These are phyloP conservation scores for Protonemura montana DNA, from an alignment of 2,888 invertebrate genomes.

Conservation along the genomic window DNA sequence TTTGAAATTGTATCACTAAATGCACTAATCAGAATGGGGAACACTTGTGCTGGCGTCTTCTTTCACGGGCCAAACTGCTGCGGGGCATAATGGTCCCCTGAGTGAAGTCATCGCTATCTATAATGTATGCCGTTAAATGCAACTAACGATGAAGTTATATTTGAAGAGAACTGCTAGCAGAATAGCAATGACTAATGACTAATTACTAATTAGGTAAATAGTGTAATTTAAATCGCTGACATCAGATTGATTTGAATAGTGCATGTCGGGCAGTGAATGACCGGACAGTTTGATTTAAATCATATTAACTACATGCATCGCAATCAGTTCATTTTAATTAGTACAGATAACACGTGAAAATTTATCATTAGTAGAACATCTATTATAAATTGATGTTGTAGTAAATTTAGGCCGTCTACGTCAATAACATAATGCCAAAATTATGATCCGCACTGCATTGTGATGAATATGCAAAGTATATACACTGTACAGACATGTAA, in stretches of 20 bases:
- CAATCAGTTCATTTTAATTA: slow-evolving; percentile 12
- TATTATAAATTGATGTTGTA: neutral
- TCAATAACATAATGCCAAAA: neutral
- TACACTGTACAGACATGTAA: neutral
- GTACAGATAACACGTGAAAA: neutral
- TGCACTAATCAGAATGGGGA: too few species aligned
- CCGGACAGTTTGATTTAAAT: neutral
- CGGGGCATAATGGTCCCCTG: too few species aligned
- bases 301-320: slow-evolving; percentile 7
- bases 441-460: neutral
- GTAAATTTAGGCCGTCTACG: neutral
- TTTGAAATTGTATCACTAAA: too few species aligned
- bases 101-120: too few species aligned
- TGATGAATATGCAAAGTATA: slow-evolving; percentile 1
- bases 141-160: too few species aligned
- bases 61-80: too few species aligned
- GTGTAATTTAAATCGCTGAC: neutral
- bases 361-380: neutral
- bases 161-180: too few species aligned
- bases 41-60: too few species aligned
- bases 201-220: neutral
- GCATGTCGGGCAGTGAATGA: neutral
- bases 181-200: neutral
- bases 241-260: neutral
- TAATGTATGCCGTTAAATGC: too few species aligned